phyloP scores from a whole-genome alignment of 2,888 invertebrate genomes.

The Argynnis bischoffii region DNA sequence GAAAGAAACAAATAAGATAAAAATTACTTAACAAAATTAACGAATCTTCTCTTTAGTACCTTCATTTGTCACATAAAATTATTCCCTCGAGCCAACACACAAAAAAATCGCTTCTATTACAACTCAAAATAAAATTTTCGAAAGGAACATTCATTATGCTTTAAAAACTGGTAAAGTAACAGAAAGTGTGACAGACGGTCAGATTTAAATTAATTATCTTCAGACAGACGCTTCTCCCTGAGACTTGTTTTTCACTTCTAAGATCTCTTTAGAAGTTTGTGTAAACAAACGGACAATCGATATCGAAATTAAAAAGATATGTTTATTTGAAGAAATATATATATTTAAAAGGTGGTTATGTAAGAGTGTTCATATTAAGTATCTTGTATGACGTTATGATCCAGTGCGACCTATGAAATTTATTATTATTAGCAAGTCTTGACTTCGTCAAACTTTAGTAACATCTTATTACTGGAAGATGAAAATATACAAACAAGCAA shows the following conservation, averaged over 20 bases:
- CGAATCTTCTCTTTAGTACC: too few relatives aligned
- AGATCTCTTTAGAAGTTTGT: constrained; percentile 18
- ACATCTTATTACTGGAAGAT: too few relatives aligned
- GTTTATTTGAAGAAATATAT: too few relatives aligned
- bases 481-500: too few relatives aligned
- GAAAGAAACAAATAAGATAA: too few relatives aligned
- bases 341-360: too few relatives aligned
- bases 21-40: too few relatives aligned
- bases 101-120: neutral
- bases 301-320: neutral
- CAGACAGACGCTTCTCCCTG: constrained; percentile 23
- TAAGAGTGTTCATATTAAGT: too few relatives aligned
- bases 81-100: constrained; percentile 7
- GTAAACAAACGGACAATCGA: constrained; percentile 24
- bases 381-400: too few relatives aligned
- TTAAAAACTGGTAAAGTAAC: constrained; percentile 26
- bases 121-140: constrained; percentile 11
- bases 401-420: too few relatives aligned
- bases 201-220: constrained; percentile 38
- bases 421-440: too few relatives aligned
- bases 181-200: constrained; percentile 31
- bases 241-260: constrained; percentile 27
- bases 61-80: constrained; percentile 3
- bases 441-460: too few relatives aligned
- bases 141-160: constrained; percentile 32